Evolutionary conservation across 2,797 vertebrate genomes (phyloP), one percentile per base, ranked within the genome.

Genomic region (Uromys caudimaculatus): DNA sequence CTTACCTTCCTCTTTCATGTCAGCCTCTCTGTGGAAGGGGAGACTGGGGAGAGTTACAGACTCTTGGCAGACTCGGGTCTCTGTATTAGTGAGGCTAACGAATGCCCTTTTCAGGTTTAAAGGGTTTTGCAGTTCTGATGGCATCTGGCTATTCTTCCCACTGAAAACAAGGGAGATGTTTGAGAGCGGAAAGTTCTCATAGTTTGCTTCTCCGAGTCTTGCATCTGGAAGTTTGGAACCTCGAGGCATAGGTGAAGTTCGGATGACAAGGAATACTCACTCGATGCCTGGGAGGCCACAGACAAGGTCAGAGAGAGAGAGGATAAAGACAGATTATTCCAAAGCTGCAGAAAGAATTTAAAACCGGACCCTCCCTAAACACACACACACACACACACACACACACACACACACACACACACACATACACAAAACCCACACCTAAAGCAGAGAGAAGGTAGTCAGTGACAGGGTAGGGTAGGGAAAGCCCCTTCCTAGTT

Each of bases 41-140:
- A 13, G 32, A 1, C 0, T 0, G 60, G 38, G 44, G 64, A 92
- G 93, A 56, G 35, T 67, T 78, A 89, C 56, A 38, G 82, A 52
- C 44, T 54, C 82, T 76, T n/a, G 1, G 3, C 7, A 6, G 56
- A 71, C 58, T 95, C 52, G 29, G 76, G 50, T 91, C 89, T 91
- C 47, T 90, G 94, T 94, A 82, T 60, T 29, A 47, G 52, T 93
- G 83, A 95, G 90, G 24, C 6, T 90, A 12, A 88, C 16, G 64
- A 58, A 77, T 77, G 78, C 9, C 90, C 58, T 69, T 62, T 44
- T 6, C 41, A 76, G 69, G 27, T 1, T 98, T 95, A 98, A 91
- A 88, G 95, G 92, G 89, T 82, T 89, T 90, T 32, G 1, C 96
- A 94, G 95, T 97, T 96, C 88, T 77, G 94, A 16, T 85, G 86